These are phyloP conservation scores for Urocyon cinereoargenteus DNA, from an alignment of 2,797 vertebrate genomes.

Conservation along the genomic window DNA sequence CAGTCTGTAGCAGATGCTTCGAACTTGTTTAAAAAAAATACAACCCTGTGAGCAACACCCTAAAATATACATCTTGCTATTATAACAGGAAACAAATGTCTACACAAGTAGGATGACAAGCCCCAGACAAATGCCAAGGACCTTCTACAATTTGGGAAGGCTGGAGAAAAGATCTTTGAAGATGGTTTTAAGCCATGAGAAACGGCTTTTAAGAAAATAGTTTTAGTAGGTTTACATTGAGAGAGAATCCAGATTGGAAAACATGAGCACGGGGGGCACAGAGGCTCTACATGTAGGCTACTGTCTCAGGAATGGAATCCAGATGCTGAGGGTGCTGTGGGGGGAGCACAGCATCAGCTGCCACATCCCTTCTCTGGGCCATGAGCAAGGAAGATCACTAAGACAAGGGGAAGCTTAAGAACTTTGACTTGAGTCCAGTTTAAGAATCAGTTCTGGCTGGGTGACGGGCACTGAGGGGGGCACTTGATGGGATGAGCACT, in stretches of 20 bases:
- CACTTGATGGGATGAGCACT: too few relatives aligned
- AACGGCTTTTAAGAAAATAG: not conserved
- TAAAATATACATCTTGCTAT: not conserved
- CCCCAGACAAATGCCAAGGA: not conserved
- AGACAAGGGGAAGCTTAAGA: not conserved
- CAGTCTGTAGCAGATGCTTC: not conserved
- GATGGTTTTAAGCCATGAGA: not conserved
- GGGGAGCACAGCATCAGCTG: fast-evolving
- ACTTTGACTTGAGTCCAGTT: not conserved
- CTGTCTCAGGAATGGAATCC: not conserved
- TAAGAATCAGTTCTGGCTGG: not conserved
- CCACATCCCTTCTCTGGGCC: not conserved
- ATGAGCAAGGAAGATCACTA: not conserved
- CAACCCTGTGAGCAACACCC: not conserved
- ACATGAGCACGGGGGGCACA: not conserved
- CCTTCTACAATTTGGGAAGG: not conserved
- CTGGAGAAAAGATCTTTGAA: not conserved
- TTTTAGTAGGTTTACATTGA: not conserved
- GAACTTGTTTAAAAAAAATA: not conserved
- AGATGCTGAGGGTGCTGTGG: not conserved
- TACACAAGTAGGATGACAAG: not conserved
- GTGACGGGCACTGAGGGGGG: too few relatives aligned
- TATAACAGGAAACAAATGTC: not conserved
- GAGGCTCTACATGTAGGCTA: not conserved
- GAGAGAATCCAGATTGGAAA: not conserved